These are phyloP conservation scores for Etheostoma perlongum DNA, from an alignment of 2,797 vertebrate genomes.

Conservation along the genomic window DNA sequence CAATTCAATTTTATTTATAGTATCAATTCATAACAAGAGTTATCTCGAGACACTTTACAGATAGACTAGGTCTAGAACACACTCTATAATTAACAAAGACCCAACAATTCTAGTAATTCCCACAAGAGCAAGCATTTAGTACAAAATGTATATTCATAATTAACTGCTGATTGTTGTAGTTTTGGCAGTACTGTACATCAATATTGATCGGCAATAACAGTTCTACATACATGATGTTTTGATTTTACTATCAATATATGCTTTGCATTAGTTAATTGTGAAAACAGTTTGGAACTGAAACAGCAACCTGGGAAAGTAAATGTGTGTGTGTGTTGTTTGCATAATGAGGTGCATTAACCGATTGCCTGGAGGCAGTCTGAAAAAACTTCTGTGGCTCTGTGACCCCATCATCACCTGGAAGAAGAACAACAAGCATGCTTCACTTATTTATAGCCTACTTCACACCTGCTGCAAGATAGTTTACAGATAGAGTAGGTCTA, in stretches of 20 bases:
- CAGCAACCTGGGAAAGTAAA: conserved; percentile 11
- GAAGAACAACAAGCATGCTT: conserved; percentile 1
- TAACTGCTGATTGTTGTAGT: neutral
- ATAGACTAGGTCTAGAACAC: no score
- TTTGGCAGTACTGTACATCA: neutral
- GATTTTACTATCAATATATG: conserved; percentile 11
- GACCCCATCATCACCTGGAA: conserved; percentile 46
- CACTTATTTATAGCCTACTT: conserved; percentile 11
- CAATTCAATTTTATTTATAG: no score
- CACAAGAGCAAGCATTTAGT: no score
- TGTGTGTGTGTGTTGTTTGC: conserved; percentile 25
- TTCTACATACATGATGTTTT: neutral
- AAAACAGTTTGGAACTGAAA: conserved; percentile 15
- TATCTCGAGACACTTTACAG: no score
- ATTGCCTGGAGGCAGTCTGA: conserved; percentile 38
- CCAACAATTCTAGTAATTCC: no score
- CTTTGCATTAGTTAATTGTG: neutral
- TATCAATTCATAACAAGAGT: no score
- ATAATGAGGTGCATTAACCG: conserved; percentile 51
- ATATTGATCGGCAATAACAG: neutral
- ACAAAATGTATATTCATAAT: neutral
- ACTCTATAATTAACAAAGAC: no score
- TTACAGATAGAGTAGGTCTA: no score
- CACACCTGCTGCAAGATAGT: conserved; percentile 52
- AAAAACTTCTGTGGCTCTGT: conserved; percentile 50